Evolutionary conservation across 1,140 invertebrate species (phyloP), one percentile per base, ranked within the genome.

Genomic region (Steinernema feltiae): DNA sequence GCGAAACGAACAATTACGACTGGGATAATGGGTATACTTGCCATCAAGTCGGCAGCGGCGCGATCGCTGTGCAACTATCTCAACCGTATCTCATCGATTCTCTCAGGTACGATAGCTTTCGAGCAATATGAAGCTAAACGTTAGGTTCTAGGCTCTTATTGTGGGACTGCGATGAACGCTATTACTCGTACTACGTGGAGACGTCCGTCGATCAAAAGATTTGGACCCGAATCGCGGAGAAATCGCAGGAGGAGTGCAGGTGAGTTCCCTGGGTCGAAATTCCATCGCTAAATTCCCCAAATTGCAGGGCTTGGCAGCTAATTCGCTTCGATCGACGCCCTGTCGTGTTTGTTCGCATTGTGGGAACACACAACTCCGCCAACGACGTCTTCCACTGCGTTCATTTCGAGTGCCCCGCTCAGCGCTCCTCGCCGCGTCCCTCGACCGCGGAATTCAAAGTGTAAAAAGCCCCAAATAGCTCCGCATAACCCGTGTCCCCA

Each of bases 1-100:
- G 95, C 1, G 93, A 98, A 84, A 93, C 90, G 31, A 90, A 92
- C 79, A 92, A 93, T 86, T 99, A 99, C 88, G 94, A 98, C 89
- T 98, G 95, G 95, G 95, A 99, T 87, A 93, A 92, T 78, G 94
- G 97, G 69, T 99, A 98, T 87, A 98, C 95, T 0, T 98, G 95
- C 87, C 97, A 99, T 90, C 96, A 99, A 88, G 89, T 99, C 46
- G 95, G 95, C 78, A 94, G 92, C 83, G 95, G 96, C 32, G 91
- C 92, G 77, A 98, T 99, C 84, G 90, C 94, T 77, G 91, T 99
- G 74, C 95, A 98, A 88, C 90, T 99, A 76, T 93, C 94, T 24
- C 97, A 99, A 88, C 96, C 97, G 0, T 98, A 96, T 87, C 90
- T 96, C 78, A 90, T 98, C 72, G 91, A 92, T 69, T 94, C 93